Conservation (phyloP, 2,113 vertebrate genomes). For the Azemiops feae region DNA sequence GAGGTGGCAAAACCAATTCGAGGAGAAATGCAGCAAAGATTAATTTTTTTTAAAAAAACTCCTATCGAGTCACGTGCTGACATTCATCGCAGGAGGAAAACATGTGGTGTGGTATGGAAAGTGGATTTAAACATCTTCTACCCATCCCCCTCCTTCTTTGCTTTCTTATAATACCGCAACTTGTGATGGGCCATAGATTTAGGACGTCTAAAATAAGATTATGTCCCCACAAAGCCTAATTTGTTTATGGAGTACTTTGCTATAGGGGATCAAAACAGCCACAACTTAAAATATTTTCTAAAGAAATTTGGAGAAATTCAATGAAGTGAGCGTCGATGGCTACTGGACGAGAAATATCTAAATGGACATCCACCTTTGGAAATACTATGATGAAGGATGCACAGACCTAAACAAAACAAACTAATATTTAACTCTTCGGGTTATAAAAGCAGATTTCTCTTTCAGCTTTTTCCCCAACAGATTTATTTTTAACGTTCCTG, state of each 20-base stretch:
- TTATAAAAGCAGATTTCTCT: no score
- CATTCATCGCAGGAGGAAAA: neutral
- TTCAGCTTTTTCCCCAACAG: no score
- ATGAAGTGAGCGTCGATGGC: neutral
- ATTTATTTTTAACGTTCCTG: no score
- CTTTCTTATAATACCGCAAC: no score
- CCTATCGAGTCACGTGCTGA: neutral
- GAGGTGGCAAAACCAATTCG: neutral
- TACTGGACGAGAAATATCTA: neutral
- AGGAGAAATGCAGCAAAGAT: neutral
- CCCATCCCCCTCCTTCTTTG: no score
- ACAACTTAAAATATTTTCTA: neutral
- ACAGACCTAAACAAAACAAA: no score
- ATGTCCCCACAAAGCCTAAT: neutral
- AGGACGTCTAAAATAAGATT: neutral
- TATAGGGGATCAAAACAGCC: neutral
- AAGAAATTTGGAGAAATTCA: neutral
- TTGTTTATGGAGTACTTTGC: neutral
- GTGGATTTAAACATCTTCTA: no score
- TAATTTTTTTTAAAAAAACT: neutral
- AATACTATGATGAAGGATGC: neutral
- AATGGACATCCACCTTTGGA: neutral
- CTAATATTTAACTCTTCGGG: no score
- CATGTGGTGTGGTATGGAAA: neutral
- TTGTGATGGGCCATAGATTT: no score